These are phyloP conservation scores for Drosophila orosa DNA, from an alignment of 1,140 invertebrate genomes.

Conservation along the genomic window DNA sequence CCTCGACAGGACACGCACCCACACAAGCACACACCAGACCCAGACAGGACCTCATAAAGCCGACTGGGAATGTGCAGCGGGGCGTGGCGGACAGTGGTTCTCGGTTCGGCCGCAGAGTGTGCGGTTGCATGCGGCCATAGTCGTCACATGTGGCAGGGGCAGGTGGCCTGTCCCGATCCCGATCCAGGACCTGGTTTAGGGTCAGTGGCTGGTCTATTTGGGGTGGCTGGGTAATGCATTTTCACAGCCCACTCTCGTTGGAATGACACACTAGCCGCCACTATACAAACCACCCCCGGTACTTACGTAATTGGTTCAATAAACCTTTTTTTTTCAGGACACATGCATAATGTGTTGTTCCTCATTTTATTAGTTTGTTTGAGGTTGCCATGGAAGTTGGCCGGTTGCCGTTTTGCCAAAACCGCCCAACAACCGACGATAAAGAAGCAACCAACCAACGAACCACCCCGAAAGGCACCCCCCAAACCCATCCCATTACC, in stretches of 20 bases:
- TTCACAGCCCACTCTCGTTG: slow-evolving; percentile 51
- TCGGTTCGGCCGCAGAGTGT: slow-evolving; percentile 71
- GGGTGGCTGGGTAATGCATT: slow-evolving; percentile 73
- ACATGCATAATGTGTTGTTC: slow-evolving; percentile 51
- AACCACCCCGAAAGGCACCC: slow-evolving; percentile 26
- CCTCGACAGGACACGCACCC: slow-evolving; percentile 50
- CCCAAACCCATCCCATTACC: not conserved
- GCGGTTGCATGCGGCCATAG: slow-evolving; percentile 62
- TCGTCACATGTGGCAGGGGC: slow-evolving; percentile 54
- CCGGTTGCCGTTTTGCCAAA: slow-evolving; percentile 59
- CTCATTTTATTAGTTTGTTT: slow-evolving; percentile 64
- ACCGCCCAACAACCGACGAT: slow-evolving; percentile 26
- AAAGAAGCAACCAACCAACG: slow-evolving; percentile 1
- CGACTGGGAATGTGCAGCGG: slow-evolving; percentile 69
- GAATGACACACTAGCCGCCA: slow-evolving; percentile 51
- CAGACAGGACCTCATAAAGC: slow-evolving; percentile 54
- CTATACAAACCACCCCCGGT: slow-evolving; percentile 19
- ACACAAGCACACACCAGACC: slow-evolving; percentile 18
- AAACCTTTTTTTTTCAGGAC: slow-evolving; percentile 64
- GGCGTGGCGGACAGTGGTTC: slow-evolving; percentile 59
- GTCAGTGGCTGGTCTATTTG: slow-evolving; percentile 60
- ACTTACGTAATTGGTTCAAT: slow-evolving; percentile 81
- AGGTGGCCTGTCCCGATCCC: slow-evolving; percentile 21
- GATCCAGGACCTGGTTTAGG: slow-evolving; percentile 32
- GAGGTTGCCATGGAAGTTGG: slow-evolving; percentile 69